Base-by-base conservation (phyloP, 2,888 invertebrate species). In the Ophioninae sp. region DNA sequence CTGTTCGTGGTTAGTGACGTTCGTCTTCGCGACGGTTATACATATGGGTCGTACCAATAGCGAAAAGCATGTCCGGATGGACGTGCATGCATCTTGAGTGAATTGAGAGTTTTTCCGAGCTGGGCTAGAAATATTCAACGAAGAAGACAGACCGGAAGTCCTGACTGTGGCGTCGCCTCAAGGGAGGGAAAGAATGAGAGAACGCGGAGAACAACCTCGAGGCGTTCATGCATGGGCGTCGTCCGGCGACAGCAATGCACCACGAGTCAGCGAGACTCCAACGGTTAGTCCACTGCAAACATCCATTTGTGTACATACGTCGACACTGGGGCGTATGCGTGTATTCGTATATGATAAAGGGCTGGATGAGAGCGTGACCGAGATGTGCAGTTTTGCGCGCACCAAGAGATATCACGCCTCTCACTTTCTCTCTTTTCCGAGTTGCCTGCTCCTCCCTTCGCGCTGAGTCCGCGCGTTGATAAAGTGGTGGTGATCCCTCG, bases 141-240 rank as follows among this genome's bases (percentile, higher is more conserved):
- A 63, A n/a, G 22, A 23, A 51, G 51, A 51, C 51, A 13, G 17
- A 51, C 51, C 51, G 51, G 51, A 17, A 17, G 51, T 17, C 51
- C 51, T 51, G 51, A 51, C 17, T 51, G 13, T 6, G 51, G 51
- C 51, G 17, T 13, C 13, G 13, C 17, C 51, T 17, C 17, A 51
- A 58, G 20, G 56, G 51, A 51, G 13, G n/a, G 20, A 61, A 22
- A 77, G 69, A 63, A 63, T 51, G 51, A 61, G 56, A 51, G 61
- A 64, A 10, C 17, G 23, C 37, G 71, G 39, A 51, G 30, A 78
- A 56, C 63, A 64, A 68, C 58, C 63, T 56, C 30, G 23, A 59
- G 17, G 82, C 80, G 76, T 64, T 80, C 71, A 61, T 77, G 79
- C 81, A 82, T 78, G 73, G 77, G 78, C 81, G 81, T 82, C 78